These are phyloP conservation scores for Okamejei kenojei DNA, from an alignment of 2,797 vertebrate genomes.

Conservation along the genomic window DNA sequence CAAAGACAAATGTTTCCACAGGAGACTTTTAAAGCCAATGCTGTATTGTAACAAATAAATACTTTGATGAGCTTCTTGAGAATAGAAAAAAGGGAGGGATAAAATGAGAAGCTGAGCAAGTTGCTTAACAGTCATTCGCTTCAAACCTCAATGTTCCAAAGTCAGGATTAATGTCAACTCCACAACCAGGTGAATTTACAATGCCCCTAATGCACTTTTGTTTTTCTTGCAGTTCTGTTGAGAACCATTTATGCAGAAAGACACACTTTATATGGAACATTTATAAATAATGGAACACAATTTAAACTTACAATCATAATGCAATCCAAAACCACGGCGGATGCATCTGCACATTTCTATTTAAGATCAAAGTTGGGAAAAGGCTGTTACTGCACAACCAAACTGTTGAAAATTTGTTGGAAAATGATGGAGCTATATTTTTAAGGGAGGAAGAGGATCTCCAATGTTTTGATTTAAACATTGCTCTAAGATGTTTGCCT, in stretches of 20 bases:
- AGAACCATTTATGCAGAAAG: not conserved
- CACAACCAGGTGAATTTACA: not conserved
- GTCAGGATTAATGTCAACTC: not conserved
- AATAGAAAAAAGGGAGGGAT: not conserved
- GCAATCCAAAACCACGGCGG: not conserved
- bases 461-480: not conserved
- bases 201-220: not conserved
- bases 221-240: not conserved
- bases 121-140: not conserved
- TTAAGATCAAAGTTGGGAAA: not conserved
- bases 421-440: not conserved
- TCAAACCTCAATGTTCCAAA: not conserved
- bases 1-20: not conserved
- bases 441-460: not conserved
- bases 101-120: not conserved
- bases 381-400: not conserved
- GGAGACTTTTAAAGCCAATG: not conserved
- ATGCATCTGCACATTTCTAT: not conserved
- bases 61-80: not conserved
- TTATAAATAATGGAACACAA: not conserved
- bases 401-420: not conserved
- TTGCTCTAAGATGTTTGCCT: not conserved
- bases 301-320: not conserved
- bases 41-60: not conserved
- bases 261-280: not conserved